A percentile compares a stretch with the other conserved stretches of the same genome.
Conservation (phyloP, 2,888 invertebrate species). For the Eupithecia tripunctaria region DNA sequence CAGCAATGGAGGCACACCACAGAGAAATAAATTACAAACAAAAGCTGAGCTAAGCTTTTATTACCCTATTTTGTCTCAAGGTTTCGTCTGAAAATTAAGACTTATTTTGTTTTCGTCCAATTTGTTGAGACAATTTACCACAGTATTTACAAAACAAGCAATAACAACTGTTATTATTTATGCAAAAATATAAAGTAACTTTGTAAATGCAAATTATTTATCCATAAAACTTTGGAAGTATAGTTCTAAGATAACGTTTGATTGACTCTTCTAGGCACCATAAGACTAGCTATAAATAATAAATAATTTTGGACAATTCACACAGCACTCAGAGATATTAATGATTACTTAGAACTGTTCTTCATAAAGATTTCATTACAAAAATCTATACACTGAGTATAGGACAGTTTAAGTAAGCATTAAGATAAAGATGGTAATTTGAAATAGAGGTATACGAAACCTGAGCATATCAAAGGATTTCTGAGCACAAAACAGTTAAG, state of each 20-base stretch:
- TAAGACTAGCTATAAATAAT: not conserved
- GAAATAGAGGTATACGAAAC: not conserved
- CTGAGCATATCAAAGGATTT: not conserved
- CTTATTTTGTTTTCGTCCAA: conserved; percentile 19
- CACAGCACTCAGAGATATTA: no score
- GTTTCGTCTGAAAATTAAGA: conserved; percentile 16
- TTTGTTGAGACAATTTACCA: conserved; percentile 3
- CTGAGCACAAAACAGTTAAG: not conserved
- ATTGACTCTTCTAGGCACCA: not conserved
- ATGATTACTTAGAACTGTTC: no score
- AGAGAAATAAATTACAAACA: not conserved
- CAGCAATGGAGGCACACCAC: not conserved
- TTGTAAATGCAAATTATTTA: not conserved
- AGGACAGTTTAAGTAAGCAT: no score
- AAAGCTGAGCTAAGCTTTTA: conserved; percentile 11
- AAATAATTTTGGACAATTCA: no score
- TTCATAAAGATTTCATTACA: no score
- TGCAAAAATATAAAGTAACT: no score
- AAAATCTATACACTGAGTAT: no score
- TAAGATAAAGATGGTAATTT: not conserved
- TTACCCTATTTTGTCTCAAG: conserved; percentile 18
- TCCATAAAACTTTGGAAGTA: not conserved
- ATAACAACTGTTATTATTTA: not conserved
- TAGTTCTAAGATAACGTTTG: not conserved
- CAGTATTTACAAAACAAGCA: conserved; percentile 1